Percentiles rank a stretch among this genome's conserved stretches.
Evolutionary conservation across 2,888 invertebrate genomes (phyloP).

Genomic region (Phaedon cochleariae): DNA sequence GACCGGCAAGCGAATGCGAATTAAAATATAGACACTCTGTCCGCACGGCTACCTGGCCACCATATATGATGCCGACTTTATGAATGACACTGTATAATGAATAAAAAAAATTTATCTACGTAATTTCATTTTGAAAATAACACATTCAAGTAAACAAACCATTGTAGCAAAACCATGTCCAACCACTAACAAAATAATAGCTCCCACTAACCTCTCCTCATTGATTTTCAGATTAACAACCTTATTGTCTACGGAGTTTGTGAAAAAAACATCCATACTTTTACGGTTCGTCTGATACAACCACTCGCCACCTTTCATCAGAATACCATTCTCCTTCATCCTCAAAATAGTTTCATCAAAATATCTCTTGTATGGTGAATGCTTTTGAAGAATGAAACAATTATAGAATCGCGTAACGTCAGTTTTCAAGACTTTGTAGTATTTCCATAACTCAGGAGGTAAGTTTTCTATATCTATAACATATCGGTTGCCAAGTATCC

Average conservation of each 20-base stretch:
- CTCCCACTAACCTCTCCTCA: neutral
- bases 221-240: neutral
- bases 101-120: too few species aligned
- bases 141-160: neutral
- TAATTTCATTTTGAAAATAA: neutral
- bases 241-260: slow-evolving; percentile 2
- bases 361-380: neutral
- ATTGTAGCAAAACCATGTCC: neutral
- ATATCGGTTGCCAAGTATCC: neutral
- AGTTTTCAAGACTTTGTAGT: neutral
- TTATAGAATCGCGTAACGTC: neutral
- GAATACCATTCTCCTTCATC: neutral
- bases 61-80: too few species aligned
- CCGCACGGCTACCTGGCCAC: too few species aligned
- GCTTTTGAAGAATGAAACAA: neutral
- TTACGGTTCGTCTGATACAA: neutral
- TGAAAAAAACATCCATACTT: neutral
- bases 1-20: too few species aligned
- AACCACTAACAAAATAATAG: neutral
- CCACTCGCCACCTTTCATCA: neutral
- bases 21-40: too few species aligned
- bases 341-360: neutral
- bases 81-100: too few species aligned
- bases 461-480: neutral
- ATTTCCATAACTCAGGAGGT: neutral